Evolutionary conservation across 2,888 invertebrate genomes (phyloP), one percentile per base, ranked within the genome.

Genomic region (Brachypterus glaber): DNA sequence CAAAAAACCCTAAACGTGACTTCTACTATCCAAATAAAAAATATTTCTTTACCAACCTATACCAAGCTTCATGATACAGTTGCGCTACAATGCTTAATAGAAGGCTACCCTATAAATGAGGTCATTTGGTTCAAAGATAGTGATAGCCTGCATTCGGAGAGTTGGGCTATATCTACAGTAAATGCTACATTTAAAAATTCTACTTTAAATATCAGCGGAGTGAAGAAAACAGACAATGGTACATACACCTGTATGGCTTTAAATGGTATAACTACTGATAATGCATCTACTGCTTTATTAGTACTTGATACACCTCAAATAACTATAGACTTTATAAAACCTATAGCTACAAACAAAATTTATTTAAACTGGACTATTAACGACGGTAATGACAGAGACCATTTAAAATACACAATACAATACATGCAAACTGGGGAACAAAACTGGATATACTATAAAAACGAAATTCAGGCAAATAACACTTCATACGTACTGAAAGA

Each of bases 281-380:
- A 58, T 38, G 45, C 45, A 7, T 57, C 59, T 15, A 53, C 59
- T 4, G 58, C 56, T 17, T 62, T 66, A 35, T 62, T 67, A 2
- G 79, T 87, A 0, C 69, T 77, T 48, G 81, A 82, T 48, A 72
- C 73, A 39, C 88, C 89, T 0, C 74, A 76, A 58, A 72, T 87
- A 1, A 72, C 67, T 33, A 76, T 87, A 45, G 79, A 82, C 51
- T 76, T 75, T 40, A 76, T 81, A 0, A 82, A 82, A 59, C 76
- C 84, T 0, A 82, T 89, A 12, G 85, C 82, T 35, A 76, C 77
- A 1, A 73, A 75, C 4, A 77, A 80, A 59, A 75, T 90, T 30
- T 90, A 76, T 60, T 59, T 89, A 1, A 88, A 87, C 57, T 89
- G 89, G 88, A 87, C 85, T 0, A 73, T 85, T 0, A 76, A 78